Percentiles rank a stretch among this genome's conserved stretches.
Conservation (phyloP, 1,140 invertebrate genomes). For the Mylabris phalerata region DNA sequence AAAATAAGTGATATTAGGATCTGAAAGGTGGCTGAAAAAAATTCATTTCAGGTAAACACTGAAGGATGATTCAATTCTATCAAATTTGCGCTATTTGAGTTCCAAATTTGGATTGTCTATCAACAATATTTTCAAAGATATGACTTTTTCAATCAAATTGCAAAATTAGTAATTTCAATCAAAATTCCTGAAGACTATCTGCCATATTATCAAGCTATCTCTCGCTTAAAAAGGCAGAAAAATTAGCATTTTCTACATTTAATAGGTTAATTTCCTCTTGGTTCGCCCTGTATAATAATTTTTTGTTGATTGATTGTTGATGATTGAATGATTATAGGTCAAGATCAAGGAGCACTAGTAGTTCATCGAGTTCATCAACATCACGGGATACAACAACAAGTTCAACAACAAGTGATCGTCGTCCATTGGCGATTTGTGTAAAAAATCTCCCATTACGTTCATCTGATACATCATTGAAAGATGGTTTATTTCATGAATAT, state of each 20-base stretch:
- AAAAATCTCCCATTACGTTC: slow-evolving; percentile 83
- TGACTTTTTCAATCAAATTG: no score
- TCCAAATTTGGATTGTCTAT: no score
- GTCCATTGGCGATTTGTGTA: slow-evolving; percentile 85
- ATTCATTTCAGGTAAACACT: no score
- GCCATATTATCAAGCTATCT: no score
- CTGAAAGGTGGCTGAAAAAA: no score
- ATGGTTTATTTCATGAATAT: slow-evolving; percentile 96
- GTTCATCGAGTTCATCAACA: slow-evolving; percentile 38
- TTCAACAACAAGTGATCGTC: slow-evolving; percentile 49
- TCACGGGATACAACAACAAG: slow-evolving; percentile 27
- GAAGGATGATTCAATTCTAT: no score
- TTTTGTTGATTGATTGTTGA: background rate
- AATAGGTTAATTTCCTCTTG: background rate
- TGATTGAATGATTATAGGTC: slow-evolving; percentile 34
- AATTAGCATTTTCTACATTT: background rate
- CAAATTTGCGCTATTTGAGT: no score
- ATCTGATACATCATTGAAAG: slow-evolving; percentile 88
- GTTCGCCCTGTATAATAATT: background rate
- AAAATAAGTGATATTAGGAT: no score
- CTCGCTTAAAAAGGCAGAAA: background rate
- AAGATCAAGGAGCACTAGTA: slow-evolving; percentile 46
- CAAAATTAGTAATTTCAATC: no score
- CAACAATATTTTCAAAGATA: no score
- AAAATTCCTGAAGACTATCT: no score